Evolutionary conservation across 2,888 invertebrate genomes (phyloP), one percentile per base, ranked within the genome.

Genomic region (Elegia similella): DNA sequence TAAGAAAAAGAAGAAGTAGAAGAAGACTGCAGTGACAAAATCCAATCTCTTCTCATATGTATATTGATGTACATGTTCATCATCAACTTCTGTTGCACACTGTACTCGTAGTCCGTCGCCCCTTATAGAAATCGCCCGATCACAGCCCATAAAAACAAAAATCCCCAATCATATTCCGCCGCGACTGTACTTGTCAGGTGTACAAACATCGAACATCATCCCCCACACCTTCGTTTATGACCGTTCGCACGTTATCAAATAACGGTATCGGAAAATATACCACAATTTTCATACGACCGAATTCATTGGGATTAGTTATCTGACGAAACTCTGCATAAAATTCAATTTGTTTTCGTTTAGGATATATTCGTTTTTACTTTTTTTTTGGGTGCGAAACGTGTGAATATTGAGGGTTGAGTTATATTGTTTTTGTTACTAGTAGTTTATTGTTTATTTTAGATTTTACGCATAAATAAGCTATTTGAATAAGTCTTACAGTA

Each of bases 281-380:
- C 64, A 70, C 70, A 70, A 72, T 72, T 67, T 73, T 71, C 70
- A 73, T 75, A 72, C 72, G 67, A 72, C 68, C 67, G 69, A 73
- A 71, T 77, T 70, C 64, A 70, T 70, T 68, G 68, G 67, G 69
- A 67, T 72, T 70, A 72, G 65, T 68, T 65, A 53, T 42, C 42
- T 17, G 38, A 29, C 29, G 29, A 42, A 53, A 13, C 42, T 53
- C 42, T 38, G 23, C 23, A 23, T 42, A 42, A 48, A 53, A 52
- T 42, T 52, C 42, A 52, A 52, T 52, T 52, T 52, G 23, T 52
- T 52, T 38, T 48, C 32, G 32, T 48, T 48, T 48, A 32, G 43
- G 10, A 34, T 50, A 34, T 34, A 10, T 52, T 10, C 42, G 17
- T 23, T 52, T 52, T 52, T 17, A 10, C 43, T 8, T 12, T 46